Base-by-base conservation (phyloP, 2,888 invertebrate genomes). In the Drosophila mimetica region DNA sequence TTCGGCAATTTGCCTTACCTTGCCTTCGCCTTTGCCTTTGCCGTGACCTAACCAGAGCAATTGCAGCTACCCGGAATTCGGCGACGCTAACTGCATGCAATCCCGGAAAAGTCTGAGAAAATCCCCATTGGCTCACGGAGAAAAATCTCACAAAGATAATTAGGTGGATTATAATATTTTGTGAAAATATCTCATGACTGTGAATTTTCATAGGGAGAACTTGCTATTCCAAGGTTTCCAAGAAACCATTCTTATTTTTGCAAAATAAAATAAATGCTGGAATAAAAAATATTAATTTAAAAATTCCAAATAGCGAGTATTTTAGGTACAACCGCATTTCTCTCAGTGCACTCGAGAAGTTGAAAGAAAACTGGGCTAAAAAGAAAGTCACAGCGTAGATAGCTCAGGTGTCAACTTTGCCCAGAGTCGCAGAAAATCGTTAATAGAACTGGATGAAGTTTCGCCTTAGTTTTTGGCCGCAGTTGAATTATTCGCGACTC, bases 1-100 rank as follows among this genome's bases (percentile, higher is more conserved):
- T 73, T 73, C 54, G 58, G 65, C 73, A 73, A 73, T 73, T 73
- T 72, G 72, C 72, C 71, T 60, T 7, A 7, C 25, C 25, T 30
- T 13, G 11, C 30, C 30, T 30, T 22, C 6, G 6, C 6, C 22
- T 22, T 25, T 25, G 7, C 25, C 25, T 25, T 25, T 53, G 73
- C 42, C 72, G 60, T 73, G 72, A 60, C 73, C 66, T 60, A 55
- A 55, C 44, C 73, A 60, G 47, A 66, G 73, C 54, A 65, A 73
- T 73, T 73, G 72, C 73, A 73, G 51, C 51, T 9, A 18, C 37
- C 51, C 18, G 9, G 36, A 46, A 13, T 30, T 58, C 11, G 25
- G 28, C 22, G 25, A 44, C 25, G 44, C 20, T n/a, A 20, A 20
- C 22, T 54, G 34, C 53, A 47, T 60, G 48, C 71, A 60, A 44